These are phyloP conservation scores for Amblyornis subalaris DNA, from an alignment of 2,113 vertebrate species.

Conservation along the genomic window DNA sequence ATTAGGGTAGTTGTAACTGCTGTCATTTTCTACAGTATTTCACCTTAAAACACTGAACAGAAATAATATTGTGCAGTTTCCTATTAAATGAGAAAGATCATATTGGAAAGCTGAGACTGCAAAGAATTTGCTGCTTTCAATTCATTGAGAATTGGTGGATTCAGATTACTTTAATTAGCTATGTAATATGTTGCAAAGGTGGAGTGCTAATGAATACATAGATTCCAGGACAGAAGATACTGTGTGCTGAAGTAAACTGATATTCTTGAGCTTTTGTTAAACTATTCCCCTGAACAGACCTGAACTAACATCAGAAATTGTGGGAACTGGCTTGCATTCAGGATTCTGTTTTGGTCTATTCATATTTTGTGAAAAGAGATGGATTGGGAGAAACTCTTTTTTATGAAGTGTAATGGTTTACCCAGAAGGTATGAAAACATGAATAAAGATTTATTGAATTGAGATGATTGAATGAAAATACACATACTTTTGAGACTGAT, in stretches of 20 bases:
- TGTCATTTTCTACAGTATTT: background rate
- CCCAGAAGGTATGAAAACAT: background rate
- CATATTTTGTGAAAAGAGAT: slow-evolving; percentile 32
- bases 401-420: background rate
- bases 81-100: background rate
- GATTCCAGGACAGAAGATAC: slow-evolving; percentile 63
- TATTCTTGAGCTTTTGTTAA: slow-evolving; percentile 54
- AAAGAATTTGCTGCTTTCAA: slow-evolving; percentile 61
- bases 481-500: background rate
- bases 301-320: slow-evolving; percentile 58
- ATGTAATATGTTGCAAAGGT: slow-evolving; percentile 58
- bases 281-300: slow-evolving; percentile 37
- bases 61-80: background rate
- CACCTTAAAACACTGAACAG: background rate
- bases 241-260: slow-evolving; percentile 72
- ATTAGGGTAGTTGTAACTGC: background rate
- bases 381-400: background rate
- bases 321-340: slow-evolving; percentile 68
- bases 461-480: background rate
- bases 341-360: slow-evolving; percentile 53
- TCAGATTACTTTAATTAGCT: slow-evolving; percentile 66
- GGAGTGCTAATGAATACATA: slow-evolving; percentile 49
- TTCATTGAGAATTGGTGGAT: slow-evolving; percentile 48
- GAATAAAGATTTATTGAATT: background rate
- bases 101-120: slow-evolving; percentile 43